Evolutionary conservation across 1,140 invertebrate genomes (phyloP), one percentile per base, ranked within the genome.

Genomic region (Procambarus clarkii): DNA sequence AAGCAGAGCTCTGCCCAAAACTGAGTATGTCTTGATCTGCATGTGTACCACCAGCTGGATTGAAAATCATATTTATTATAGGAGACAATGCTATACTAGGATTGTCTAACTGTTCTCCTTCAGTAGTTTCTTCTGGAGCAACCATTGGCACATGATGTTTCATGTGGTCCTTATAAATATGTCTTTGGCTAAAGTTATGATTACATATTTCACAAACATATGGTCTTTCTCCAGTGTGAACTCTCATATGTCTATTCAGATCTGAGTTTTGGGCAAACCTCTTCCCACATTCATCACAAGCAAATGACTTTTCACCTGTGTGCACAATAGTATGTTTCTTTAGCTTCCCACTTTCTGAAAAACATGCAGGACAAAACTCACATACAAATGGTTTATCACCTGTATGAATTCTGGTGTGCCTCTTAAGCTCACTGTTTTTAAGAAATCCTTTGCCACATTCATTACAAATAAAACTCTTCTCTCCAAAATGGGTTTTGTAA

Each of bases 341-440:
- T 58, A 88, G 78, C 58, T 88, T 88, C 34, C 86, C 86, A 81
- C 86, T 88, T n/a, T 88, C 86, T 21, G 86, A 58, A 54, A 88
- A 88, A 18, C 77, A 64, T 7, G 78, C 77, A 24, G 45, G 64
- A 46, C 86, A 88, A 2, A 88, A 54, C 58, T 79, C 58, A 80
- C 86, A 88, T 69, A 69, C 86, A 34, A 80, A 88, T 18, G 86
- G 86, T n/a, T 58, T 58, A 24, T 88, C 77, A 13, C 86, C 86
- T 13, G 86, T 88, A 48, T 88, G 86, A 7, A 88, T 54, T 64
- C 86, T 50, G 9, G 86, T 88, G 44, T 88, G 86, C n/a, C 86
- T 79, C 60, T 79, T 88, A 46, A 88, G 86, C n/a, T 88, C 86
- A 71, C 86, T 88, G 54, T 88, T 88, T 77, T 88, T 88, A n/a